These are phyloP conservation scores for Cremastobaeus sp. DNA, from an alignment of 2,888 invertebrate species.

Conservation along the genomic window DNA sequence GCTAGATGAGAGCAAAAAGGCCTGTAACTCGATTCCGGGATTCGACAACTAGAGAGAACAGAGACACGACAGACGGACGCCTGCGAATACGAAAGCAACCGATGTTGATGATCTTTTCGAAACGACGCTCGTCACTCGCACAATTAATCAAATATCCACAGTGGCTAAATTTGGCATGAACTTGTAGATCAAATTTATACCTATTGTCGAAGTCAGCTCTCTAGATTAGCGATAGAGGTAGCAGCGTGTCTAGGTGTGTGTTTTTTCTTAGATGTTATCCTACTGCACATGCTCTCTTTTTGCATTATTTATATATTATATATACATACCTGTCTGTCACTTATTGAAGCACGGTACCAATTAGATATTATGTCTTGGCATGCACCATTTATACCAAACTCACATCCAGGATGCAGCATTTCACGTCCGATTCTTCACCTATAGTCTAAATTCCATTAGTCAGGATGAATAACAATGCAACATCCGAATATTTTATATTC, in stretches of 20 bases:
- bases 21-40: constrained; percentile 55
- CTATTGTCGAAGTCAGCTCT: constrained; percentile 63
- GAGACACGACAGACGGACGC: constrained; percentile 33
- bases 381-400: constrained; percentile 71
- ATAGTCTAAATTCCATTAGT: neutral
- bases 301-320: constrained; percentile 64
- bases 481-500: too few species aligned
- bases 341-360: constrained; percentile 67
- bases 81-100: constrained; percentile 23
- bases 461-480: too few species aligned
- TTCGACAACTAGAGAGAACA: constrained; percentile 38
- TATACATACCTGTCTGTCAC: constrained; percentile 50
- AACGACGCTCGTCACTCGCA: constrained; percentile 54
- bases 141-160: constrained; percentile 55
- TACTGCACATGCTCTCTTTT: constrained; percentile 75
- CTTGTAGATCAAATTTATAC: constrained; percentile 65
- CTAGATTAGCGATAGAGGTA: constrained; percentile 71
- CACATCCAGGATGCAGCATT: constrained; percentile 46
- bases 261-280: constrained; percentile 74
- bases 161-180: constrained; percentile 69
- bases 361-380: constrained; percentile 76
- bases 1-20: constrained; percentile 32
- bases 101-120: constrained; percentile 36
- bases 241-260: constrained; percentile 73
- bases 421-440: constrained; percentile 9